Evolutionary conservation across 2,113 vertebrate species (phyloP).

Genomic region (Opisthocomus hoazin): DNA sequence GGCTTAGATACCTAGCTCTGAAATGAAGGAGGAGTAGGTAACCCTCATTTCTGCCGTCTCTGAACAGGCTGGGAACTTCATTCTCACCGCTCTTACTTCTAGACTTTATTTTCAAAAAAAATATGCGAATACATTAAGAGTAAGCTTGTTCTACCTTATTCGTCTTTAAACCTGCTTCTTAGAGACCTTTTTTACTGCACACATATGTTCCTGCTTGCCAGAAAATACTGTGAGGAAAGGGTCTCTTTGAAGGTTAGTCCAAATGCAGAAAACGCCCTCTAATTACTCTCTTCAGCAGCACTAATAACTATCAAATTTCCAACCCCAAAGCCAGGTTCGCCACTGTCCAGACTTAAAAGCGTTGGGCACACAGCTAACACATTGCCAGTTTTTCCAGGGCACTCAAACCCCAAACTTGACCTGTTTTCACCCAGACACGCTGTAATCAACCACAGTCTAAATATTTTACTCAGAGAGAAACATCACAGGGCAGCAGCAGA

Average conservation of each 20-base stretch:
- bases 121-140: not conserved
- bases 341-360: not conserved
- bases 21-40: fast-evolving
- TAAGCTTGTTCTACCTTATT: not conserved
- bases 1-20: not conserved
- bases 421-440: not conserved
- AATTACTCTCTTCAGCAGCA: not conserved
- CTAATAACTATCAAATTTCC: not conserved
- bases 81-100: not conserved
- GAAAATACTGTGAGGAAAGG: not conserved
- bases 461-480: not conserved
- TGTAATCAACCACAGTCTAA: not conserved
- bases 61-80: not conserved
- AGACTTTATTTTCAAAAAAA: not conserved
- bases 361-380: not conserved
- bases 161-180: not conserved
- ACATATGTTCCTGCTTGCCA: not conserved
- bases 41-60: not conserved
- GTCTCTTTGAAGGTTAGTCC: not conserved
- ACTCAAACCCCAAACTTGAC: not conserved
- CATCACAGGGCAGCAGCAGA: not conserved
- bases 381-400: not conserved
- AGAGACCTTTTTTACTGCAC: not conserved
- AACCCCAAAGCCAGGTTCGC: not conserved
- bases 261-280: not conserved